These are phyloP conservation scores for Clupea harengus DNA, from an alignment of 2,113 vertebrate genomes.

Conservation along the genomic window DNA sequence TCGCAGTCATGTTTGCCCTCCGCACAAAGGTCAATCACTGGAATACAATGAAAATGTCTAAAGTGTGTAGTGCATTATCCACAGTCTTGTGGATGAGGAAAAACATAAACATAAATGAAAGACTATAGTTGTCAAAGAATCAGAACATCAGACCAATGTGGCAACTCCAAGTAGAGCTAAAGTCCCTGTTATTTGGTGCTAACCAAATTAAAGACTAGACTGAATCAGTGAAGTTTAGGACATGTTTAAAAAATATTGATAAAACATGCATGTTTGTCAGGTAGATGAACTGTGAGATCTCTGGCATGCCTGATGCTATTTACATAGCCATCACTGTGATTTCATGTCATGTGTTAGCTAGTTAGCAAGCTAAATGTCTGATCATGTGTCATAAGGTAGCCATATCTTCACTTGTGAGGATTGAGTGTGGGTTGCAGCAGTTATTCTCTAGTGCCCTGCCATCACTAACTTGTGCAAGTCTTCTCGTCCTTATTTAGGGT, in stretches of 20 bases:
- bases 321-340: not conserved
- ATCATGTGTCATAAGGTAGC: not conserved
- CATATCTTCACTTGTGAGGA: not conserved
- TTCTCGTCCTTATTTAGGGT: conserved; percentile 76
- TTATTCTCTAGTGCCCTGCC: conserved; percentile 31
- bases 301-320: not conserved
- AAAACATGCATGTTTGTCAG: not conserved
- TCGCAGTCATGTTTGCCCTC: conserved; percentile 83
- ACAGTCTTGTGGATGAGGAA: not conserved
- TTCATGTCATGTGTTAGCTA: not conserved
- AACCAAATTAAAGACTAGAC: not conserved
- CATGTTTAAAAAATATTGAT: not conserved
- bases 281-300: not conserved
- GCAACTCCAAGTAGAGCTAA: not conserved
- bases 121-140: not conserved
- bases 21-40: conserved; percentile 81
- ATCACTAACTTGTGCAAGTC: conserved; percentile 66
- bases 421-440: not conserved
- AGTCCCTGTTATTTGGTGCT: not conserved
- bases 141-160: not conserved
- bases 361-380: not conserved
- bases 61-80: not conserved
- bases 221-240: not conserved
- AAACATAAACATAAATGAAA: not conserved
- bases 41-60: conserved; percentile 21